A percentile compares a stretch with the other conserved stretches of the same genome.
These are phyloP conservation scores for Hesperophylax magnus DNA, from an alignment of 1,140 invertebrate species.

Conservation along the genomic window DNA sequence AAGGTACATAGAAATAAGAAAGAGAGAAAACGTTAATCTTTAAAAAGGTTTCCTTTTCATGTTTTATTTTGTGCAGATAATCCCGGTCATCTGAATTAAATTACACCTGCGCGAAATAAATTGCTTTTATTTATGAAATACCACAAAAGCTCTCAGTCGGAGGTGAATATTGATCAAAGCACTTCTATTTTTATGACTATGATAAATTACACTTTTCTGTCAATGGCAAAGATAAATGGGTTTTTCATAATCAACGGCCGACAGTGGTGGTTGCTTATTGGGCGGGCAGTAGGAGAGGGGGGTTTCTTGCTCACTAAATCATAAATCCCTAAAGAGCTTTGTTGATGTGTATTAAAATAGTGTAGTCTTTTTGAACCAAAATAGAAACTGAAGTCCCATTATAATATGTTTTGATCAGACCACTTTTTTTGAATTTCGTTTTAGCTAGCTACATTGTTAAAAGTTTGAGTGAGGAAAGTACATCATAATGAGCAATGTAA, in stretches of 20 bases:
- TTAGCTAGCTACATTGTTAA: no score
- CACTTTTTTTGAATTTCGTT: background rate
- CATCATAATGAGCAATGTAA: no score
- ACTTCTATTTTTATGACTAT: slow-evolving; percentile 42
- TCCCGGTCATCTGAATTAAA: slow-evolving; percentile 1
- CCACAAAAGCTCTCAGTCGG: slow-evolving; percentile 23
- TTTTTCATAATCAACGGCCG: slow-evolving; percentile 27
- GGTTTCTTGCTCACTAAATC: background rate
- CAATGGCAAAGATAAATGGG: slow-evolving; percentile 41
- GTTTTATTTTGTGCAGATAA: background rate
- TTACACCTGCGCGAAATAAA: slow-evolving; percentile 16
- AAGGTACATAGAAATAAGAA: no score
- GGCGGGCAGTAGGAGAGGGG: background rate
- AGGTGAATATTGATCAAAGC: slow-evolving; percentile 38
- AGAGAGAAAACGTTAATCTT: no score
- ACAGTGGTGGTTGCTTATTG: background rate
- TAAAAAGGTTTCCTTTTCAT: no score
- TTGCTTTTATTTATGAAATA: slow-evolving; percentile 25
- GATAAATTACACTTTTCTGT: slow-evolving; percentile 43
- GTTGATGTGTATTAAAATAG: background rate
- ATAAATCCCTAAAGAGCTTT: background rate
- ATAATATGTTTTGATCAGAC: background rate
- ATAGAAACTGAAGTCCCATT: background rate
- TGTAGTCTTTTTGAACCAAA: background rate
- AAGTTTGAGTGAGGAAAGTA: no score